These are phyloP conservation scores for Coelinius sp. DNA, from an alignment of 2,888 invertebrate species.

Conservation along the genomic window DNA sequence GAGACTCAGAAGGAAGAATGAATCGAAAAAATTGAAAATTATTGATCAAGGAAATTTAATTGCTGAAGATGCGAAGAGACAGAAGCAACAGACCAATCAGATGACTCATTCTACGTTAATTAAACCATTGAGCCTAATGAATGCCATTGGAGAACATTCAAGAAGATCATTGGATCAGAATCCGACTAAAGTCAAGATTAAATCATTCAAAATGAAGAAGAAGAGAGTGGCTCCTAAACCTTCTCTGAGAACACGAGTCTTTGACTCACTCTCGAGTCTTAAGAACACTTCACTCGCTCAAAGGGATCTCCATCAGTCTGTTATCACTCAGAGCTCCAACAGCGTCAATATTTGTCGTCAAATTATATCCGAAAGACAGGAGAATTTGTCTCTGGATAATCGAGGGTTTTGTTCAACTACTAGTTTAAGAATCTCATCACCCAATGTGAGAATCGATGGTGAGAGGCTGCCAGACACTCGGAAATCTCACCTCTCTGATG, in stretches of 20 bases:
- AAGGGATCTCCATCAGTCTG: not conserved
- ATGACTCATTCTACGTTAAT: slow-evolving; percentile 38
- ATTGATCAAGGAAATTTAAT: too few relatives aligned
- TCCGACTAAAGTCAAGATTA: slow-evolving; percentile 14
- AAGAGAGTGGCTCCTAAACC: slow-evolving; percentile 33
- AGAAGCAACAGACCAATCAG: slow-evolving; percentile 27
- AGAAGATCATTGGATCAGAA: not conserved
- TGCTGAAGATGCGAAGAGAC: slow-evolving; percentile 30
- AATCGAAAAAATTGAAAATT: slow-evolving; percentile 27
- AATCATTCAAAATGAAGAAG: slow-evolving; percentile 19
- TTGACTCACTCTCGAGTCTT: not conserved
- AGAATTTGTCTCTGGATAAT: not conserved
- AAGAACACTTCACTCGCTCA: not conserved
- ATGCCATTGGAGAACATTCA: not conserved
- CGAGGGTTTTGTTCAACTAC: not conserved
- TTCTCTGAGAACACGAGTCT: slow-evolving; percentile 33
- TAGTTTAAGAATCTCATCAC: slow-evolving; percentile 35
- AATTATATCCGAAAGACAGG: not conserved
- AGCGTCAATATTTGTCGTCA: not conserved
- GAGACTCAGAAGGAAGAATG: slow-evolving; percentile 54
- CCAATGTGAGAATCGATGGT: slow-evolving; percentile 44
- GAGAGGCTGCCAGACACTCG: slow-evolving; percentile 43
- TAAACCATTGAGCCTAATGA: slow-evolving; percentile 37
- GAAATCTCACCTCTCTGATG: slow-evolving; percentile 45
- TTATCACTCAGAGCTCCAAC: not conserved